Conservation (phyloP, 2,888 invertebrate genomes). For the Platycheirus albimanus region DNA sequence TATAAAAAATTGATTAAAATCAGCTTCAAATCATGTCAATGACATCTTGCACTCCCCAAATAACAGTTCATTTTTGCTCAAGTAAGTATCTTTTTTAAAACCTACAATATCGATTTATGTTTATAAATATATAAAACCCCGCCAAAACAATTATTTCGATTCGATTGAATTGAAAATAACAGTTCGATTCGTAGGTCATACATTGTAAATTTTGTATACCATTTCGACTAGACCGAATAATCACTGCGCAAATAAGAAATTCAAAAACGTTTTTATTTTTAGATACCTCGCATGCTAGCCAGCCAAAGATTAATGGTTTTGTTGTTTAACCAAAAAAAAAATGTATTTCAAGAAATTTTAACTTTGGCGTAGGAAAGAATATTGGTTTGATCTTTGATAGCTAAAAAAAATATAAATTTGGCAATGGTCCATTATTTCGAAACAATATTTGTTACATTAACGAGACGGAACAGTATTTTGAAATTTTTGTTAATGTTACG, state of each 20-base stretch:
- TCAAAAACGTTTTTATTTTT: slow-evolving; percentile 13
- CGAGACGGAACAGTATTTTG: no score
- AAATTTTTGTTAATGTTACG: no score
- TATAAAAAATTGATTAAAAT: no score
- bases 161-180: no score
- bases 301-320: slow-evolving; percentile 23
- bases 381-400: neutral
- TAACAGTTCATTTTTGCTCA: no score
- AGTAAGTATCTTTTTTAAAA: no score
- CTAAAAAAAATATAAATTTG: neutral
- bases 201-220: neutral
- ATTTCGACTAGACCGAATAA: slow-evolving; percentile 23
- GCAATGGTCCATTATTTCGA: neutral
- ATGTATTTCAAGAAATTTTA: slow-evolving; percentile 5
- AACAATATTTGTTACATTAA: neutral
- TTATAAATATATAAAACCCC: no score
- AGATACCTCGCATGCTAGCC: slow-evolving; percentile 10
- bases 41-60: no score
- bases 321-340: slow-evolving; percentile 10
- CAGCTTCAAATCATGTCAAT: no score
- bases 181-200: no score
- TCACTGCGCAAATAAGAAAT: slow-evolving; percentile 23
- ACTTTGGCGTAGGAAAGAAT: neutral
- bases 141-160: no score
- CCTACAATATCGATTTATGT: no score